Evolutionary conservation across 2,113 vertebrate genomes (phyloP).

Genomic region (Rhizomys pruinosus): DNA sequence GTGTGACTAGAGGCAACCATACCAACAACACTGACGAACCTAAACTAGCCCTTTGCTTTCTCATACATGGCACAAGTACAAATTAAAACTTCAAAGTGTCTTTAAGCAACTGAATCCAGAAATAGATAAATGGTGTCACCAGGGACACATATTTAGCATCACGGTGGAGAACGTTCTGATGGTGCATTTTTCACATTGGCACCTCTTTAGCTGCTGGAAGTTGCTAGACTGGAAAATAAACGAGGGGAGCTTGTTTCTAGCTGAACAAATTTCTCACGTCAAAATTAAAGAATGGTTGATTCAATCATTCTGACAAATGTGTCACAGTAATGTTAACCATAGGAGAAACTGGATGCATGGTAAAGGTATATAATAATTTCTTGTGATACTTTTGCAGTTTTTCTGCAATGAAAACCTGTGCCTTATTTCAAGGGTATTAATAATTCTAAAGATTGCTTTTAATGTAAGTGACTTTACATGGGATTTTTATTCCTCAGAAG

Average conservation of each 20-base stretch:
- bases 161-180: background rate
- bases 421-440: background rate
- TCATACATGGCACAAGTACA: background rate
- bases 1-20: background rate
- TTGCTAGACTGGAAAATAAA: background rate
- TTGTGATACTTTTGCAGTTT: background rate
- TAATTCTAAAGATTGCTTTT: background rate
- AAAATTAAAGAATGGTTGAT: background rate
- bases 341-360: background rate
- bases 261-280: background rate
- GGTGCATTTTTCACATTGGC: background rate
- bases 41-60: background rate
- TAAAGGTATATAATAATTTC: background rate
- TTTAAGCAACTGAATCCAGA: background rate
- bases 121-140: background rate
- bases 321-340: background rate
- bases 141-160: background rate
- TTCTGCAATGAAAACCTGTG: background rate
- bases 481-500: conserved; percentile 15
- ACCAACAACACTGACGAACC: background rate
- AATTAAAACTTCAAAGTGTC: background rate
- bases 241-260: background rate
- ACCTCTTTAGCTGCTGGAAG: background rate
- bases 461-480: background rate
- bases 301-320: background rate